Percentiles rank a stretch among this genome's conserved stretches.
phyloP scores from a whole-genome alignment of 2,113 vertebrate genomes.

The Carettochelys insculpta region DNA sequence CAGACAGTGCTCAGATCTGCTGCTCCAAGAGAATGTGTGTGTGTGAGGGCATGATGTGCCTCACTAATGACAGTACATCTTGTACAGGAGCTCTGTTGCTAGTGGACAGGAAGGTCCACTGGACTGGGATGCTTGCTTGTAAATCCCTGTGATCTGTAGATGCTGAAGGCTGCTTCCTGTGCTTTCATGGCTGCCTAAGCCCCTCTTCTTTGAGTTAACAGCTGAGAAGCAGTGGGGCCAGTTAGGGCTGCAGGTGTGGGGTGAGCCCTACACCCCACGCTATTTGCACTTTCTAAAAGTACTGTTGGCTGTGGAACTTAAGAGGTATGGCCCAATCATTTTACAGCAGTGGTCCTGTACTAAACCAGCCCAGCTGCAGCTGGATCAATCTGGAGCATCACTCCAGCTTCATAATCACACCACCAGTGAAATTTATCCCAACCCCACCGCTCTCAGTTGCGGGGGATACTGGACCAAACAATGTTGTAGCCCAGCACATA shows the following conservation, averaged over 20 bases:
- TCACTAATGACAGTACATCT: neutral
- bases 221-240: neutral
- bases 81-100: neutral
- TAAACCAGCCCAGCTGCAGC: neutral
- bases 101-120: neutral
- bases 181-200: neutral
- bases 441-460: neutral
- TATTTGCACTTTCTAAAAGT: neutral
- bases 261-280: neutral
- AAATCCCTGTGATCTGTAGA: neutral
- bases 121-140: neutral
- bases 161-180: neutral
- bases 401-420: neutral
- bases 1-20: too few species aligned
- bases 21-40: neutral
- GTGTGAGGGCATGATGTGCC: neutral
- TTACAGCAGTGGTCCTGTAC: neutral
- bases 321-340: neutral
- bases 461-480: neutral
- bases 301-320: neutral
- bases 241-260: neutral
- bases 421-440: neutral
- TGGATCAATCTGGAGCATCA: neutral
- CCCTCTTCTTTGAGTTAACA: neutral
- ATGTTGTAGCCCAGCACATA: neutral